These are phyloP conservation scores for Spea multiplicata DNA, from an alignment of 2,113 vertebrate species.

Conservation along the genomic window DNA sequence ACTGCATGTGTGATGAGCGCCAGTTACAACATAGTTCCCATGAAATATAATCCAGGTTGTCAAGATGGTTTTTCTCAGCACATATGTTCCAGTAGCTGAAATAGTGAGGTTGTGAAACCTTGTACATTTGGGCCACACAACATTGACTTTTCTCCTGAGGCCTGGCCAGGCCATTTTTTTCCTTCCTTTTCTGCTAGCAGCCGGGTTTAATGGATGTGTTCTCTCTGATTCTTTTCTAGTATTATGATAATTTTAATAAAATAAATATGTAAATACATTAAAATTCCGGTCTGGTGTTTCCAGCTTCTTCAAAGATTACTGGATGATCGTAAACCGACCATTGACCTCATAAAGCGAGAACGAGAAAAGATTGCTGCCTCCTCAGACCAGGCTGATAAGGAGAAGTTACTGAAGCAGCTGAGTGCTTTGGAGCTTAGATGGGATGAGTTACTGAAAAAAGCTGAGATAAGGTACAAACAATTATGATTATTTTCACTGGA, in stretches of 20 bases:
- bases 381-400: constrained; percentile 84
- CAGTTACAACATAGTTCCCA: too few species aligned
- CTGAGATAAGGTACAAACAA: constrained; percentile 81
- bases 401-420: constrained; percentile 86
- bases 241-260: not conserved
- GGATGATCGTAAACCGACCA: constrained; percentile 88
- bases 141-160: too few species aligned
- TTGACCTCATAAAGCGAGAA: constrained; percentile 91
- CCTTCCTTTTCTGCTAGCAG: too few species aligned
- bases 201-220: too few species aligned
- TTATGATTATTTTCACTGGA: not conserved
- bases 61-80: too few species aligned
- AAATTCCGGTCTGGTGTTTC: constrained; percentile 14
- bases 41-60: too few species aligned
- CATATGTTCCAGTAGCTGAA: too few species aligned
- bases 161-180: too few species aligned
- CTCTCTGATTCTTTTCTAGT: too few species aligned
- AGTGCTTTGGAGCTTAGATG: constrained; percentile 86
- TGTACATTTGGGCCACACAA: too few species aligned
- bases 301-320: constrained; percentile 92
- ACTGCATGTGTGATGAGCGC: too few species aligned
- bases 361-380: constrained; percentile 87
- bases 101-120: too few species aligned
- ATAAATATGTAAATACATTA: not conserved
- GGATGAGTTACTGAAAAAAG: constrained; percentile 87